Base-by-base conservation (phyloP, 2,888 invertebrate genomes). In the Incurvaria masculella region DNA sequence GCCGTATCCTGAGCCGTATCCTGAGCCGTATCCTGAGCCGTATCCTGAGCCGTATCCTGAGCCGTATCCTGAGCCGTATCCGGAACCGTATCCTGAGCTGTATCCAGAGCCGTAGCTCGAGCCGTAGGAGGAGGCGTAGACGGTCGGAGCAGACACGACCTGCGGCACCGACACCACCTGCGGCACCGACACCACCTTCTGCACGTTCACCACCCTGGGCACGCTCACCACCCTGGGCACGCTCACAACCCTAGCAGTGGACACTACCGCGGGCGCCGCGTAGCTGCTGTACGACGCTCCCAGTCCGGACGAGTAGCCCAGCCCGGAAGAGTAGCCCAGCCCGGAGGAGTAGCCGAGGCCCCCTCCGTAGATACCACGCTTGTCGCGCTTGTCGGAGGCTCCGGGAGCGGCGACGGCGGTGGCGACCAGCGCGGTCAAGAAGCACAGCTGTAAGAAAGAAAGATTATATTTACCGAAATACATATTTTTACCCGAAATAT, bases 341-440 rank as follows among this genome's bases (percentile, higher is more conserved):
- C 33, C 33, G 3, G 33, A 33, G 14, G 33, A 33, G 14, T 33
- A 33, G 8, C 33, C 33, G 11, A 33, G 14, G 8, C 33, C 33
- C 53, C 63, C 64, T 33, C 65, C 64, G 55, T 56, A 63, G 57
- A 66, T 62, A 49, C 70, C 66, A 16, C 71, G 69, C 55, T 63
- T 68, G 48, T 63, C 59, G 16, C 68, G 62, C n/a, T n/a, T n/a
- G n/a, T n/a, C n/a, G n/a, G n/a, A n/a, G 11, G 4, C 14, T 2
- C 61, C 61, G 3, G 56, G 55, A 26, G 59, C 58, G 33, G 33
- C 11, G 14, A 60, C 49, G 2, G 62, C 61, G 2, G 57, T 56
- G 26, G 59, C 58, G 33, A 33, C 33, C 47, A 62, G 57, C 40
- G 63, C 52, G 47, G 66, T 58, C 47, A 66, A 53, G 17, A 65